A percentile compares a stretch with the other conserved stretches of the same genome.
These are phyloP conservation scores for Rhadinocentrus ornatus DNA, from an alignment of 2,797 vertebrate genomes.

Conservation along the genomic window DNA sequence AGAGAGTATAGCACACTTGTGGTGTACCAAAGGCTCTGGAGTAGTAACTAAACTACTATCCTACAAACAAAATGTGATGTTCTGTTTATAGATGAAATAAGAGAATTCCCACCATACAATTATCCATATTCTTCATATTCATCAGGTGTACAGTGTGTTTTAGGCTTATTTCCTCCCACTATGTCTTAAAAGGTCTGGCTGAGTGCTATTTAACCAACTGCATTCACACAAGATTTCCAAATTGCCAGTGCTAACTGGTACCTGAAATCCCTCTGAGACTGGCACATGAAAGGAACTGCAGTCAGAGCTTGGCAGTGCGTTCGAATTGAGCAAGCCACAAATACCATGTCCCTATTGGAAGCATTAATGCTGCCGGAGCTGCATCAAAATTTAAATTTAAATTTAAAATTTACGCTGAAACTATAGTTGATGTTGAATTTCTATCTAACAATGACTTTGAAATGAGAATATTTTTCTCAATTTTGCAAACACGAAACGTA, in stretches of 20 bases:
- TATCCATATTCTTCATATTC: constrained; percentile 25
- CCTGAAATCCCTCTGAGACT: constrained; percentile 40
- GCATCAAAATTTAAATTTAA: constrained; percentile 9
- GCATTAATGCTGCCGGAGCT: constrained; percentile 38
- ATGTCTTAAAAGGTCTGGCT: constrained; percentile 9
- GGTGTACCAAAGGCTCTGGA: constrained; percentile 28
- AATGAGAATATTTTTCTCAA: constrained; percentile 34
- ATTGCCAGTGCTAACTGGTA: constrained; percentile 20
- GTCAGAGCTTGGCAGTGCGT: constrained; percentile 33
- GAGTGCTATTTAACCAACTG: constrained; percentile 18
- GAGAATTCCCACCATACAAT: constrained; percentile 18
- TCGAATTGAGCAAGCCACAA: constrained; percentile 28
- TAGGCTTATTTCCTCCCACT: constrained; percentile 21
- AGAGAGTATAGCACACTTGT: constrained; percentile 47
- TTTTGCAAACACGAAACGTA: constrained; percentile 35
- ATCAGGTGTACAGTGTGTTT: constrained; percentile 1
- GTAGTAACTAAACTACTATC: constrained; percentile 42
- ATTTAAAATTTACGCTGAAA: constrained; percentile 35
- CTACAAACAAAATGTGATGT: constrained; percentile 13
- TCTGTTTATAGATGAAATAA: background rate
- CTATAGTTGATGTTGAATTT: constrained; percentile 19
- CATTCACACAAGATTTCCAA: constrained; percentile 28
- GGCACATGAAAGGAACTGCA: constrained; percentile 31
- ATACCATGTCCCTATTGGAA: constrained; percentile 34
- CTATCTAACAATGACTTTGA: constrained; percentile 22